phyloP scores from a whole-genome alignment of 2,888 invertebrate species.

The Pheosia gnoma region DNA sequence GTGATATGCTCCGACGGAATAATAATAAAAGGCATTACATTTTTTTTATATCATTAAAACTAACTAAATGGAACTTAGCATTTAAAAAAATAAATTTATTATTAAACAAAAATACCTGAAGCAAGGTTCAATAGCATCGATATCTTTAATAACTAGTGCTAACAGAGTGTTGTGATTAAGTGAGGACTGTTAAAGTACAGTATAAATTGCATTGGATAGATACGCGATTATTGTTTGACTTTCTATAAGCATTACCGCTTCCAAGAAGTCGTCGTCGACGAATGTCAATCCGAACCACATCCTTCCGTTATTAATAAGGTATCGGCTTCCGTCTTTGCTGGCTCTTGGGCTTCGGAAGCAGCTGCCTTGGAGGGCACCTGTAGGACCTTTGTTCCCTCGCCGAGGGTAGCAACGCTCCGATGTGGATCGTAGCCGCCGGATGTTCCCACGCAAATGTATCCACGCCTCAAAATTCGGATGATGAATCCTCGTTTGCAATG shows the following conservation, averaged over 20 bases:
- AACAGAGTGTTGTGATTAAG: not conserved
- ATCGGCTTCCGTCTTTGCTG: slow-evolving; percentile 41
- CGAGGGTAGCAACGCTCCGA: slow-evolving; percentile 23
- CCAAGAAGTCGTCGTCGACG: slow-evolving; percentile 9
- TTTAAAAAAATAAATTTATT: too few relatives aligned
- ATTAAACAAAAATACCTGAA: too few relatives aligned
- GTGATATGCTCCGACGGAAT: too few relatives aligned
- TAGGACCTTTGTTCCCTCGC: slow-evolving; percentile 58
- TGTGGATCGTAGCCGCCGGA: slow-evolving; percentile 55
- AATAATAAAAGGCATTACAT: too few relatives aligned
- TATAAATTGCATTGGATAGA: not conserved
- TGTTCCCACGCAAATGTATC: slow-evolving; percentile 71
- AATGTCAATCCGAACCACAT: slow-evolving; percentile 49
- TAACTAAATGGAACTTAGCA: too few relatives aligned
- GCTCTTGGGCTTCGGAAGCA: slow-evolving; percentile 70
- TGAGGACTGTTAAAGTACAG: not conserved
- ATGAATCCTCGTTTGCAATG: slow-evolving; percentile 28
- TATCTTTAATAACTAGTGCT: too few relatives aligned
- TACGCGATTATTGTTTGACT: not conserved
- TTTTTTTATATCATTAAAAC: too few relatives aligned
- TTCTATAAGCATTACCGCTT: not conserved
- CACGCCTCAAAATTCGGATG: slow-evolving; percentile 38
- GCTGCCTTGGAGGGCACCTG: slow-evolving; percentile 62
- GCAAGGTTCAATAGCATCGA: too few relatives aligned
- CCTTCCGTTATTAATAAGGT: slow-evolving; percentile 54